phyloP scores from a whole-genome alignment of 2,797 vertebrate genomes.

The Platyrinchus mystaceus region DNA sequence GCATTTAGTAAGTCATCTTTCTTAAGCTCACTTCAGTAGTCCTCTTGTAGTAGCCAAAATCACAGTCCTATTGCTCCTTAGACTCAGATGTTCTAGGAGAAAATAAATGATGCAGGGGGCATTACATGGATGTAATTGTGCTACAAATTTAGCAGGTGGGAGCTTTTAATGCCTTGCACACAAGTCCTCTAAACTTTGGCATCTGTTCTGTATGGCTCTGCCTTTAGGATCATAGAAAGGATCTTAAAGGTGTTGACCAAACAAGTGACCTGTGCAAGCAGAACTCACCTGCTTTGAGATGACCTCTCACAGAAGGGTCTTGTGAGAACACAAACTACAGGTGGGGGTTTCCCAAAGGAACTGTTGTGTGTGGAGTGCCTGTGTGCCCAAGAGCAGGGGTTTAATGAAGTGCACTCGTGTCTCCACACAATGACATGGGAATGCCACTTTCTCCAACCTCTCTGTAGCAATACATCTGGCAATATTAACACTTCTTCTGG shows the following conservation, averaged over 20 bases:
- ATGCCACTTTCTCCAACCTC: not conserved
- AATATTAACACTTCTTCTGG: not conserved
- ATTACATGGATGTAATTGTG: not conserved
- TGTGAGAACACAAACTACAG: not conserved
- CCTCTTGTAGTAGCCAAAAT: not conserved
- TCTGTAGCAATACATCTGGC: not conserved
- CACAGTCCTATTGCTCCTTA: not conserved
- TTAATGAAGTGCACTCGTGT: fast-evolving
- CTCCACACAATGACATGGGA: not conserved
- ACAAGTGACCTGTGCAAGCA: not conserved
- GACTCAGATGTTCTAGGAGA: not conserved
- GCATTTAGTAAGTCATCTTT: not conserved
- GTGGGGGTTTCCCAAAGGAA: not conserved
- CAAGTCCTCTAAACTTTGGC: not conserved
- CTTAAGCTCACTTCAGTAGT: not conserved
- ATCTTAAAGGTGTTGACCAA: not conserved
- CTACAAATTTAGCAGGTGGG: not conserved
- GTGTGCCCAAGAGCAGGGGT: fast-evolving
- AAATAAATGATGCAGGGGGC: not conserved
- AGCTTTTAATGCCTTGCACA: not conserved
- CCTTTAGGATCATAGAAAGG: not conserved
- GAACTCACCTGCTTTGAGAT: not conserved
- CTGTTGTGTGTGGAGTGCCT: fast-evolving
- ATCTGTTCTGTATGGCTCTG: not conserved
- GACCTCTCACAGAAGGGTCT: not conserved